phyloP scores from a whole-genome alignment of 2,888 invertebrate species.

The Hypselothyrea guttata region DNA sequence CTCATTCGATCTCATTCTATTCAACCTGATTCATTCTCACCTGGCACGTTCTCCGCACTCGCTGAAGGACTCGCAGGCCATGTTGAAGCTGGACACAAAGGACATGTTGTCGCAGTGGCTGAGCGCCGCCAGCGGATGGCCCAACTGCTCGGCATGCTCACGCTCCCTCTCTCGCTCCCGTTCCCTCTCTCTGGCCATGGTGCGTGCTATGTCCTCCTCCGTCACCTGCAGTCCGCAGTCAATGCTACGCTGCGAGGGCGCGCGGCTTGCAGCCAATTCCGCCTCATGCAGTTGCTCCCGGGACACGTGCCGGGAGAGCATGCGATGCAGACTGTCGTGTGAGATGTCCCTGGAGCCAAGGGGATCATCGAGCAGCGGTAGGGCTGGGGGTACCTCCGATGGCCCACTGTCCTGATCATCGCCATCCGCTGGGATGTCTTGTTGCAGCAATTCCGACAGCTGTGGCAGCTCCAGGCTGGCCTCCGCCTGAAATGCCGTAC shows the following conservation, averaged over 20 bases:
- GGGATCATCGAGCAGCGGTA: constrained; percentile 90
- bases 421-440: constrained; percentile 81
- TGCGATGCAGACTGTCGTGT: constrained; percentile 89
- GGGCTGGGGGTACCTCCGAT: constrained; percentile 90
- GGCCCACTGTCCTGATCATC: constrained; percentile 91
- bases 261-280: constrained; percentile 57
- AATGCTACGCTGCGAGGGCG: constrained; percentile 86
- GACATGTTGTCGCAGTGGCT: constrained; percentile 94
- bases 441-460: too few species aligned
- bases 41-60: constrained; percentile 82
- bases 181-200: constrained; percentile 84
- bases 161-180: constrained; percentile 64
- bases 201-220: constrained; percentile 94
- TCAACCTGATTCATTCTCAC: constrained; percentile 55
- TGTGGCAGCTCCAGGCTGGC: constrained; percentile 71
- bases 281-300: constrained; percentile 87
- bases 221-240: constrained; percentile 94
- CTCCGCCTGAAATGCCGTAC: constrained; percentile 79
- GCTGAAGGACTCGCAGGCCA: constrained; percentile 82
- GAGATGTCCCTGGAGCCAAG: constrained; percentile 91
- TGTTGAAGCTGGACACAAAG: constrained; percentile 91
- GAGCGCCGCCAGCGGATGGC: constrained; percentile 92
- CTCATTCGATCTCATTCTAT: background rate
- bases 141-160: constrained; percentile 84
- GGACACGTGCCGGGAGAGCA: constrained; percentile 83